A percentile compares a stretch with the other conserved stretches of the same genome.
phyloP scores from a whole-genome alignment of 2,113 vertebrate genomes.

The Oxygymnocypris stewartii region DNA sequence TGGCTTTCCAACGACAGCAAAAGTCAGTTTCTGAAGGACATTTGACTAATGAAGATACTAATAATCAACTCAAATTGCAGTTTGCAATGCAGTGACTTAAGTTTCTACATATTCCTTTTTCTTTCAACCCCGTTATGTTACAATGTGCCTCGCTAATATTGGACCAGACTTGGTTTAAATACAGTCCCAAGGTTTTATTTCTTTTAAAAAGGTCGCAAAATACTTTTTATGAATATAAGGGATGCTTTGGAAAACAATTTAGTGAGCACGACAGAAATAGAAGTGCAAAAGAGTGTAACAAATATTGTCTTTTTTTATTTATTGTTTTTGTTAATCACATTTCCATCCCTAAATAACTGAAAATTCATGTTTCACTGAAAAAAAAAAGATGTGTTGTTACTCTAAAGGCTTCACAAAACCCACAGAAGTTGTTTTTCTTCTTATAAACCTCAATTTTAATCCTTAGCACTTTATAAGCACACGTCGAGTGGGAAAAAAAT shows the following conservation, averaged over 20 bases:
- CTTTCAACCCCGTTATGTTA: not conserved
- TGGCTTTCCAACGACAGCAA: not conserved
- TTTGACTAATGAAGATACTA: constrained; percentile 30
- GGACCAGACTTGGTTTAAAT: not conserved
- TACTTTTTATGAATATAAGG: constrained; percentile 5
- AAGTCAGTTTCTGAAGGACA: constrained; percentile 25
- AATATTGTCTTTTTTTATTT: not conserved
- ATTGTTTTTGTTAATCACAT: constrained; percentile 22
- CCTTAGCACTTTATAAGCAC: constrained; percentile 64
- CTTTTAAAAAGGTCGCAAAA: not conserved
- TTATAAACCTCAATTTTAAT: constrained; percentile 23
- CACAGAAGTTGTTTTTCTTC: not conserved
- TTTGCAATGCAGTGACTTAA: constrained; percentile 31
- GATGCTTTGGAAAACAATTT: not conserved
- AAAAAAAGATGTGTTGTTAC: not conserved
- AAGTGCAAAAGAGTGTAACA: constrained; percentile 13
- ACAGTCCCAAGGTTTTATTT: not conserved
- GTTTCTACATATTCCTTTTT: not conserved
- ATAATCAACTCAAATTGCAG: constrained; percentile 14
- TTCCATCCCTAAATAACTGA: constrained; percentile 14
- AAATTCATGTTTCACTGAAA: constrained; percentile 19
- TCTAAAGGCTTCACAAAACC: not conserved
- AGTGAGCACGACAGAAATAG: not conserved
- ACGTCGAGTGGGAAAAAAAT: constrained; percentile 27
- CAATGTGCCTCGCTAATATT: not conserved